Evolutionary conservation across 2,797 vertebrate species (phyloP).

Genomic region (Paratrypauchen microcephalus): DNA sequence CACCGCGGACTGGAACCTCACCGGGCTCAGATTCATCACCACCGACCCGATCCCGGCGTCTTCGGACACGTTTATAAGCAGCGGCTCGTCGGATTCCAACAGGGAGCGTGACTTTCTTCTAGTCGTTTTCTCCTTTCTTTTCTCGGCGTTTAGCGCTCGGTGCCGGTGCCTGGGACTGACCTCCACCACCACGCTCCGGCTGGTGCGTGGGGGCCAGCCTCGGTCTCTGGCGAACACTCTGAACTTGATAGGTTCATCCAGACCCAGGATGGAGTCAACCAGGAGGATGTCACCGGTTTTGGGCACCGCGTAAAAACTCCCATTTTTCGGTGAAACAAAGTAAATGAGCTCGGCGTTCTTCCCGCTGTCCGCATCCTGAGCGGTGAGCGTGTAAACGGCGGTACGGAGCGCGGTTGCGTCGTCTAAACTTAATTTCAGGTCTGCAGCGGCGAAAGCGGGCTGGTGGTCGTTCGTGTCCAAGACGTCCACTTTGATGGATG

Average conservation of each 20-base stretch:
- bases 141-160: constrained; percentile 22
- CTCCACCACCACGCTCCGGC: constrained; percentile 76
- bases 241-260: constrained; percentile 76
- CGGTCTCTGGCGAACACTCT: constrained; percentile 82
- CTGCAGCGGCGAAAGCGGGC: constrained; percentile 71
- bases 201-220: constrained; percentile 82
- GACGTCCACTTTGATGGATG: constrained; percentile 81
- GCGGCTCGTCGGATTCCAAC: constrained; percentile 59
- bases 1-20: constrained; percentile 69
- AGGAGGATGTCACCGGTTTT: constrained; percentile 86
- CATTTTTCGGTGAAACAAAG: constrained; percentile 79
- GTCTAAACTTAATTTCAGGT: constrained; percentile 77
- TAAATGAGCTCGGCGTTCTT: constrained; percentile 86
- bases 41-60: constrained; percentile 80
- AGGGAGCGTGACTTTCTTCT: constrained; percentile 68
- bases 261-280: constrained; percentile 85
- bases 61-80: constrained; percentile 82
- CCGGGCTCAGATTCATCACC: constrained; percentile 78
- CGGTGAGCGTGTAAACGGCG: constrained; percentile 76
- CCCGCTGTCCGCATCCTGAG: constrained; percentile 82
- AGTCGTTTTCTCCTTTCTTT: constrained; percentile 7
- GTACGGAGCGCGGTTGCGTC: constrained; percentile 84
- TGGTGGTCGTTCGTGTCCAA: constrained; percentile 88
- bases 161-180: constrained; percentile 77
- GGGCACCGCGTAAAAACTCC: constrained; percentile 86